A percentile compares a stretch with the other conserved stretches of the same genome.
Conservation (phyloP, 2,113 vertebrate genomes). For the Pelusios castaneus region DNA sequence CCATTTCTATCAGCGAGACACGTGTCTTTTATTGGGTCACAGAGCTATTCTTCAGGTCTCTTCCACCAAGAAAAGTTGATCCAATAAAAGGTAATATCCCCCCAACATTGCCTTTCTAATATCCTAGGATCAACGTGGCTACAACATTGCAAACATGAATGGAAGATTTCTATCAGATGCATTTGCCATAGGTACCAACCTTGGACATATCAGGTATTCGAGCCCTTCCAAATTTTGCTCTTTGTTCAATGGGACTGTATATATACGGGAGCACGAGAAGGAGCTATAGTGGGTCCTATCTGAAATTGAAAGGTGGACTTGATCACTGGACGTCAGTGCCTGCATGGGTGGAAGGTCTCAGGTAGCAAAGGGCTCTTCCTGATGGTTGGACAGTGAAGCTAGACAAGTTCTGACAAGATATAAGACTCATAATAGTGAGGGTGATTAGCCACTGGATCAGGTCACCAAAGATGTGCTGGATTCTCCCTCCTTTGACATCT, state of each 20-base stretch:
- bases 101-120: neutral
- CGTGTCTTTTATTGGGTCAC: neutral
- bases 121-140: neutral
- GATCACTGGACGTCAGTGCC: neutral
- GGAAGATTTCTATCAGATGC: neutral
- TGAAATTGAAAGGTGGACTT: neutral
- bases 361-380: neutral
- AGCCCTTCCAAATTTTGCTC: neutral
- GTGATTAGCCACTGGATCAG: neutral
- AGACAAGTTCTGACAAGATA: neutral
- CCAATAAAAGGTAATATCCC: neutral
- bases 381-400: neutral
- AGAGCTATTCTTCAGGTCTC: neutral
- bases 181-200: neutral
- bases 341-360: neutral
- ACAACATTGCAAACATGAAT: neutral
- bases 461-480: neutral
- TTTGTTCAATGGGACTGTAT: neutral
- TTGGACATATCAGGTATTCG: neutral
- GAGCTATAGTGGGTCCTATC: neutral
- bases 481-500: neutral
- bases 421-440: neutral
- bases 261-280: neutral
- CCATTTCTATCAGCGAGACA: neutral
- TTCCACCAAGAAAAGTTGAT: neutral